Evolutionary conservation across 2,797 vertebrate species (phyloP), one percentile per base, ranked within the genome.

Genomic region (Scyliorhinus canicula): DNA sequence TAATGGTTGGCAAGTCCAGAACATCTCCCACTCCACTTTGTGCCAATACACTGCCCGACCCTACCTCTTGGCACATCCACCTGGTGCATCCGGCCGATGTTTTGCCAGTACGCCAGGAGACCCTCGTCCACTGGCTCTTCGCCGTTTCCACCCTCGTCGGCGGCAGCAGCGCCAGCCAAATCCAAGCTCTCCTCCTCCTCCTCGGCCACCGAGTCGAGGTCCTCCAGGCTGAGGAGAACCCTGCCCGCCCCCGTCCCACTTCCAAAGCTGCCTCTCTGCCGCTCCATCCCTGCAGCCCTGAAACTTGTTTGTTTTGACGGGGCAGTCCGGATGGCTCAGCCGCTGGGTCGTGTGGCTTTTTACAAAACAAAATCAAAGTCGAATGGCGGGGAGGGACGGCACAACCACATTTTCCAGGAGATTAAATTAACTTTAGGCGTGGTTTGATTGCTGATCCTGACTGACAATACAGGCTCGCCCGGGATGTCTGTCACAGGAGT

Each of bases 51-150:
- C 31, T 82, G 6, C 35, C n/a, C 55, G 4, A 11, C 1, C 31
- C 31, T 55, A 98, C 98, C 98, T 93, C 97, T 96, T 85, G 98
- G 96, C 95, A 99, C 98, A 57, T 98, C 98, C 95, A 99, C 98
- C 95, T 97, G 98, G 97, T 99, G 98, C 60, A 98, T 98, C 65
- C 98, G 95, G 19, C 98, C 98, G 35, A 98, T 97, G 95, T 98
- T 98, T 96, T 98, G 98, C 98, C 98, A 99, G 96, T 98, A 98
- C 47, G 96, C 97, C 19, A 99, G 97, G 95, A 99, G 97, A 14
- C 98, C 96, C 95, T 97, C 96, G 35, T 97, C 97, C 21, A 97
- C 97, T 97, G 96, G 5, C 95, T 96, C 95, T 95, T 26, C 95
- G 35, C 95, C 88, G 95, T 96, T 40, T 21, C n/a, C 96, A 50